A percentile compares a stretch with the other conserved stretches of the same genome.
Evolutionary conservation across 2,797 vertebrate genomes (phyloP).

Genomic region (Bradypodion pumilum): DNA sequence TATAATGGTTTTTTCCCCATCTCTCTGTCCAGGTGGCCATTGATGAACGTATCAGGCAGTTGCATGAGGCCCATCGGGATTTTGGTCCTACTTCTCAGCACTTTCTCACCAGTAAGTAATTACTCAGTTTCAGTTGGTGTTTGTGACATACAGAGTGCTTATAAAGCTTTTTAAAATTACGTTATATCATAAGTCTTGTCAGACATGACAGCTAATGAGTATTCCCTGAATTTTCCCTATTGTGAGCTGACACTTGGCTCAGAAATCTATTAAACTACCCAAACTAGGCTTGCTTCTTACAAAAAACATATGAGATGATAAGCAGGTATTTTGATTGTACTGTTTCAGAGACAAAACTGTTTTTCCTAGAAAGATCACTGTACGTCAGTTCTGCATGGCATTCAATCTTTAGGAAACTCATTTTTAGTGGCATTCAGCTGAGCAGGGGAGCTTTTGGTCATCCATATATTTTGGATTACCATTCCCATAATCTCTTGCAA

Average conservation of each 20-base stretch:
- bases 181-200: slow-evolving; percentile 30
- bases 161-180: slow-evolving; percentile 30
- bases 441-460: neutral
- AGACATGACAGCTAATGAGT: neutral
- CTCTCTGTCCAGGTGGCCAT: slow-evolving; percentile 82
- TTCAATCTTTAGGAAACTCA: neutral
- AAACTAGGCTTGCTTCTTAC: too few species aligned
- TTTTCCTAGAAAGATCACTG: neutral
- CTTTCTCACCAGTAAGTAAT: slow-evolving; percentile 88
- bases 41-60: slow-evolving; percentile 89
- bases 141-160: slow-evolving; percentile 40
- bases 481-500: neutral
- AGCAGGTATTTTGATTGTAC: neutral
- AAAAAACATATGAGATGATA: neutral
- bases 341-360: too few species aligned
- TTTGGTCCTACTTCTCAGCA: slow-evolving; percentile 86
- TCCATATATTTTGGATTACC: neutral
- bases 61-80: slow-evolving; percentile 91
- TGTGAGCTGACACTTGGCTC: neutral
- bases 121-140: slow-evolving; percentile 42
- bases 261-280: neutral
- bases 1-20: slow-evolving; percentile 50
- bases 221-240: neutral
- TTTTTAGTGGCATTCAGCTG: neutral
- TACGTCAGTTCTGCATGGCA: neutral